Conservation (phyloP, 2,888 invertebrate genomes). For the Athalia circularis region DNA sequence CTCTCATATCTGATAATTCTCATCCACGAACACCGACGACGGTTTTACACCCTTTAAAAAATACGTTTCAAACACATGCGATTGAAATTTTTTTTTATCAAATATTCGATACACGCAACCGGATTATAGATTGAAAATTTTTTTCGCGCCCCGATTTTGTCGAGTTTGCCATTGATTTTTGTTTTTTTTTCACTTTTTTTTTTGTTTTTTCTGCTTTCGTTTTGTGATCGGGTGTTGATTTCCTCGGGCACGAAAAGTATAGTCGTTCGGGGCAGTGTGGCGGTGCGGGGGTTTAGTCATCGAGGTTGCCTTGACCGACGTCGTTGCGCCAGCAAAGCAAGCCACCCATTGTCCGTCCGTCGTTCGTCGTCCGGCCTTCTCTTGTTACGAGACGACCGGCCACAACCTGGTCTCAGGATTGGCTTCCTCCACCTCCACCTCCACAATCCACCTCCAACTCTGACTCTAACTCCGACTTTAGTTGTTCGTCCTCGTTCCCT, state of each 20-base stretch:
- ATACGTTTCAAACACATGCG: too few relatives aligned
- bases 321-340: conserved; percentile 58
- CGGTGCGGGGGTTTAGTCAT: background rate
- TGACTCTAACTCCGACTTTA: background rate
- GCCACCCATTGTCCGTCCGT: conserved; percentile 73
- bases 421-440: conserved; percentile 38
- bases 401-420: conserved; percentile 35
- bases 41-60: too few relatives aligned
- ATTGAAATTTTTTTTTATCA: too few relatives aligned
- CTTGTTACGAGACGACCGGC: conserved; percentile 44
- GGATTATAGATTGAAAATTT: too few relatives aligned
- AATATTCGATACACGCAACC: too few relatives aligned
- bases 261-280: background rate
- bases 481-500: background rate
- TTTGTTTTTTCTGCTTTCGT: background rate
- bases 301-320: background rate
- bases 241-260: background rate
- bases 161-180: too few relatives aligned
- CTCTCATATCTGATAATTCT: too few relatives aligned
- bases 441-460: conserved; percentile 7
- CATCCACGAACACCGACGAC: too few relatives aligned
- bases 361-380: conserved; percentile 63
- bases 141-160: too few relatives aligned
- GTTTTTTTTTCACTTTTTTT: background rate
- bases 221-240: background rate